Percentiles rank a stretch among this genome's conserved stretches.
Conservation (phyloP, 1,140 invertebrate species). For the Pomacea maculata region DNA sequence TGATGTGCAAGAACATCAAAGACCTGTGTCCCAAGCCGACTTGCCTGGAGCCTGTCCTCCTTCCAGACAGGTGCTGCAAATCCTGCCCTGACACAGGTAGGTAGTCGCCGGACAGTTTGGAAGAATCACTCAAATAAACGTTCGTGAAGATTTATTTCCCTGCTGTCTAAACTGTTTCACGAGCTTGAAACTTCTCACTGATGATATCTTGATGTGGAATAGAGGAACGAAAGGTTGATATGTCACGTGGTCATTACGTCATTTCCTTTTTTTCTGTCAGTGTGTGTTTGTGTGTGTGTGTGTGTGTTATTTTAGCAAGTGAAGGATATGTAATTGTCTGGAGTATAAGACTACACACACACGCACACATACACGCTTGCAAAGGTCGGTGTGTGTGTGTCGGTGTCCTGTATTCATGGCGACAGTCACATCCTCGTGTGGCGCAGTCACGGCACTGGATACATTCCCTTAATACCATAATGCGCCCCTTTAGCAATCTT, state of each 20-base stretch:
- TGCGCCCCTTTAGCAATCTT: no score
- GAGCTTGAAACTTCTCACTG: no score
- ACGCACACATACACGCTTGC: no score
- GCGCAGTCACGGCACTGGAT: no score
- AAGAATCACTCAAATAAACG: background rate
- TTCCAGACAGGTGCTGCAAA: conserved; percentile 88
- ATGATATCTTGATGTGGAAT: no score
- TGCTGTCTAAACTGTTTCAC: background rate
- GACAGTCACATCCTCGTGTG: no score
- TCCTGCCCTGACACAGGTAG: conserved; percentile 79
- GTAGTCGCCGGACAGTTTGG: background rate
- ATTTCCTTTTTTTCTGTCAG: background rate
- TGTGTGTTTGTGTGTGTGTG: background rate
- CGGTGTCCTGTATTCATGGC: no score
- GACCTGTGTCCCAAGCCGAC: conserved; percentile 86
- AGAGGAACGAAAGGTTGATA: background rate
- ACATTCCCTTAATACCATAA: no score
- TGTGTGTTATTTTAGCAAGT: background rate
- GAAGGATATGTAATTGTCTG: no score
- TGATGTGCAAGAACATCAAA: conserved; percentile 88
- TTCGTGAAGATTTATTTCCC: background rate
- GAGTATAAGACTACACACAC: no score
- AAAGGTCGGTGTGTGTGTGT: no score
- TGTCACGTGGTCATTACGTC: background rate
- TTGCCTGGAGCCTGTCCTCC: conserved; percentile 85